Conservation (phyloP, 2,888 invertebrate species). For the Thalpophila matura region DNA sequence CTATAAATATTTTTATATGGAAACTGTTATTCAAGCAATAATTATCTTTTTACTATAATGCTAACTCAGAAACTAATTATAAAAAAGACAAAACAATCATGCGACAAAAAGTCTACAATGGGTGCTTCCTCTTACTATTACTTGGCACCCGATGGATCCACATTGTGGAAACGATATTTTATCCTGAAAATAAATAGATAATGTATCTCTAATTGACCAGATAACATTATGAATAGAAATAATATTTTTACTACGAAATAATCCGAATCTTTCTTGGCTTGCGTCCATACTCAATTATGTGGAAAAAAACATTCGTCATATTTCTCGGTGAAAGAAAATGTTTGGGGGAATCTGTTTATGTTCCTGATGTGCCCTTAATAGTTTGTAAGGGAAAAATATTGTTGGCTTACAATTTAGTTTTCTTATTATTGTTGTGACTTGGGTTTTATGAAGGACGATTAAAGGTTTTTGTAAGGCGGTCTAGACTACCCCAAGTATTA, state of each 20-base stretch:
- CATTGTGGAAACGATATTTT: constrained; percentile 50
- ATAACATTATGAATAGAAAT: constrained; percentile 50
- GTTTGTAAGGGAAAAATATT: constrained; percentile 40
- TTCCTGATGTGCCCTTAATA: constrained; percentile 50
- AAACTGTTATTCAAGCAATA: too few species aligned
- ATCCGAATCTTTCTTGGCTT: constrained; percentile 50
- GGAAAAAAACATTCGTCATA: constrained; percentile 52
- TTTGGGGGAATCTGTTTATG: constrained; percentile 41
- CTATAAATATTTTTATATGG: too few species aligned
- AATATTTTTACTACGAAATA: constrained; percentile 42
- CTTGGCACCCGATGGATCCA: constrained; percentile 63
- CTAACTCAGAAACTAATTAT: too few species aligned
- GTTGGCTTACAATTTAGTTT: constrained; percentile 32
- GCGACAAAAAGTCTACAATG: constrained; percentile 7
- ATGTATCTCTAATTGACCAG: constrained; percentile 50
- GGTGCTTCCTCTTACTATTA: constrained; percentile 48
- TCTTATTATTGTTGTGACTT: constrained; percentile 5
- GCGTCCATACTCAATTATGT: constrained; percentile 50
- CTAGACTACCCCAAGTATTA: neutral
- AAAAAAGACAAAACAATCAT: neutral
- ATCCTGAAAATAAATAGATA: constrained; percentile 59
- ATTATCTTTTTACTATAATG: too few species aligned
- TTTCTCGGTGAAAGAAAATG: constrained; percentile 30
- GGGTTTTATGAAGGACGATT: constrained; percentile 22
- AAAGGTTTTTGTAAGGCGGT: constrained; percentile 25